Percentiles rank a stretch among this genome's conserved stretches.
Evolutionary conservation across 2,888 invertebrate genomes (phyloP).

Genomic region (Thereva nobilitata): DNA sequence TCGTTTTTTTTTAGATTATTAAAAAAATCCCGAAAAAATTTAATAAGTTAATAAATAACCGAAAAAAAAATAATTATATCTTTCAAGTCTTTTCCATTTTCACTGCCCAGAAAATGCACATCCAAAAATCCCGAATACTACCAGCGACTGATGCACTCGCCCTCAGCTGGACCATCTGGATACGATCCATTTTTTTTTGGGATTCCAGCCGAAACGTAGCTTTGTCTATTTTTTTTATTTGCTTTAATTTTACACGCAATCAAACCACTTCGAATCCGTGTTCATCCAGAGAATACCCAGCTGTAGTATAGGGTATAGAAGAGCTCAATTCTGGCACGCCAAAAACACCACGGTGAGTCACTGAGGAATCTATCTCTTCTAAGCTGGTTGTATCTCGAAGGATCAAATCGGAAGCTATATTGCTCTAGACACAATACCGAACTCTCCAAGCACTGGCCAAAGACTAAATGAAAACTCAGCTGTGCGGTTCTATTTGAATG

Average conservation of each 20-base stretch:
- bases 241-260: slow-evolving; percentile 33
- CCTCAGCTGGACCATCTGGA: slow-evolving; percentile 11
- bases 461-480: slow-evolving; percentile 56
- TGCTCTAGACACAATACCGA: slow-evolving; percentile 45
- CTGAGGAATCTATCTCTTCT: no score
- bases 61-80: no score
- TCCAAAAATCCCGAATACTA: not conserved
- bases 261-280: slow-evolving; percentile 5
- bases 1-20: no score
- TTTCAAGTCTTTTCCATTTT: slow-evolving; percentile 10
- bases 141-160: slow-evolving; percentile 13
- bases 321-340: no score
- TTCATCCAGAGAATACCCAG: not conserved
- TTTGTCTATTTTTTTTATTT: not conserved
- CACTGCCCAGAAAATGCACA: not conserved
- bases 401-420: not conserved
- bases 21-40: no score
- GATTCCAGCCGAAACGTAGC: not conserved
- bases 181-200: not conserved
- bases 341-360: no score
- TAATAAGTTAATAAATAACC: no score
- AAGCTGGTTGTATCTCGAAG: no score
- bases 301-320: no score
- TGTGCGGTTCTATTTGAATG: slow-evolving; percentile 58
- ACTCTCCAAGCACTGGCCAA: slow-evolving; percentile 55